Percentiles rank a stretch among this genome's conserved stretches.
These are phyloP conservation scores for Ammodytes marinus DNA, from an alignment of 2,113 vertebrate genomes.

Conservation along the genomic window DNA sequence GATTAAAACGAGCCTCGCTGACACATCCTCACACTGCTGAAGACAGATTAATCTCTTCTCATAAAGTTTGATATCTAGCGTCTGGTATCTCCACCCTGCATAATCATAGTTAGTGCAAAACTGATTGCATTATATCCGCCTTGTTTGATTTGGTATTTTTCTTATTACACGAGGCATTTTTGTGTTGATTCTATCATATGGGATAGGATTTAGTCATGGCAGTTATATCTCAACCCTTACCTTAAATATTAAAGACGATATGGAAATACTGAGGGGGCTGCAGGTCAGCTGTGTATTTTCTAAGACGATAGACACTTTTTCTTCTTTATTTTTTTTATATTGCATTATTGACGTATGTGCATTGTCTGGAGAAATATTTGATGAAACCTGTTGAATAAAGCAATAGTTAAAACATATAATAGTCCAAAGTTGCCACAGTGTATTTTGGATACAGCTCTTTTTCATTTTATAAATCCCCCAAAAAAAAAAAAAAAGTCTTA, in stretches of 20 bases:
- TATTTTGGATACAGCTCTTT: no score
- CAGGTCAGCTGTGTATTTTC: conserved; percentile 3
- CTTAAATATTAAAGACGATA: neutral
- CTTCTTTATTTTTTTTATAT: neutral
- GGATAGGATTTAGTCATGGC: neutral
- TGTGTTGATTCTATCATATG: conserved; percentile 4
- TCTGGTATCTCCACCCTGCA: conserved; percentile 7
- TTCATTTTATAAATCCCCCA: no score
- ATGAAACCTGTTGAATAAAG: no score
- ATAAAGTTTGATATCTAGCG: neutral
- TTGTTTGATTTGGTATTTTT: conserved; percentile 22
- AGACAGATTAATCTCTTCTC: neutral
- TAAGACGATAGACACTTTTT: neutral
- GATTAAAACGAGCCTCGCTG: conserved; percentile 26
- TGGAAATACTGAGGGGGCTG: conserved; percentile 8
- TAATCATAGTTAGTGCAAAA: conserved; percentile 2
- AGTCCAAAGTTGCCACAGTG: no score
- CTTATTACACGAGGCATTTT: neutral
- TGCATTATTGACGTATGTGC: neutral
- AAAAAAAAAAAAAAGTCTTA: no score
- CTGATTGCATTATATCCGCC: neutral
- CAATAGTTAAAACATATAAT: no score
- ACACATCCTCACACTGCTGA: conserved; percentile 1
- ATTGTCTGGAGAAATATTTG: neutral
- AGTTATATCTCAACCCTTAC: neutral